phyloP scores from a whole-genome alignment of 1,140 invertebrate species.

The Zaprionus lachaisei region DNA sequence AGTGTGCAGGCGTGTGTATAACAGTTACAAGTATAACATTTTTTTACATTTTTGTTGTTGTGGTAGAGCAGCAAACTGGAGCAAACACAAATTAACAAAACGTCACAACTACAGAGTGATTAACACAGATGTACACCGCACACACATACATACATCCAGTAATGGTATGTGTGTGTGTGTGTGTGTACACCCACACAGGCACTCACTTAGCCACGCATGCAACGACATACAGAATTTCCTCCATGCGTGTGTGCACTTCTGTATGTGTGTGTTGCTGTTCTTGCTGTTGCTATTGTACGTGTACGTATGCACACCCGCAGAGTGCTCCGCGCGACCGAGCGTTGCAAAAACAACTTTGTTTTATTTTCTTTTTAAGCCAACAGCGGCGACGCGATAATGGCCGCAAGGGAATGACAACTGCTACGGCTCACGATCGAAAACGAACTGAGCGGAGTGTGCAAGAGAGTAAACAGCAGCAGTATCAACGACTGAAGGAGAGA shows the following conservation, averaged over 20 bases:
- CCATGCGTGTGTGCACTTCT: constrained; percentile 34
- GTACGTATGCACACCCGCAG: constrained; percentile 49
- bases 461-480: constrained; percentile 8
- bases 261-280: constrained; percentile 19
- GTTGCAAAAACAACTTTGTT: constrained; percentile 64
- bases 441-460: constrained; percentile 39
- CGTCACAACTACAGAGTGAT: constrained; percentile 64
- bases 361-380: constrained; percentile 43
- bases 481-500: constrained; percentile 9
- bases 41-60: constrained; percentile 5
- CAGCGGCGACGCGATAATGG: constrained; percentile 33
- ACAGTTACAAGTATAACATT: background rate
- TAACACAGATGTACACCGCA: constrained; percentile 40
- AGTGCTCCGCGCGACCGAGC: constrained; percentile 42
- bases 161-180: constrained; percentile 19
- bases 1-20: background rate
- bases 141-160: constrained; percentile 33
- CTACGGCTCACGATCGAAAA: constrained; percentile 62
- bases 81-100: constrained; percentile 68
- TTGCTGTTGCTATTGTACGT: constrained; percentile 11
- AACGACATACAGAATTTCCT: constrained; percentile 47
- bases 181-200: constrained; percentile 28
- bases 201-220: constrained; percentile 52
- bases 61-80: constrained; percentile 51
- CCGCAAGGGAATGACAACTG: constrained; percentile 56